Evolutionary conservation across 2,113 vertebrate species (phyloP), one percentile per base, ranked within the genome.

Genomic region (Maccullochella peelii): DNA sequence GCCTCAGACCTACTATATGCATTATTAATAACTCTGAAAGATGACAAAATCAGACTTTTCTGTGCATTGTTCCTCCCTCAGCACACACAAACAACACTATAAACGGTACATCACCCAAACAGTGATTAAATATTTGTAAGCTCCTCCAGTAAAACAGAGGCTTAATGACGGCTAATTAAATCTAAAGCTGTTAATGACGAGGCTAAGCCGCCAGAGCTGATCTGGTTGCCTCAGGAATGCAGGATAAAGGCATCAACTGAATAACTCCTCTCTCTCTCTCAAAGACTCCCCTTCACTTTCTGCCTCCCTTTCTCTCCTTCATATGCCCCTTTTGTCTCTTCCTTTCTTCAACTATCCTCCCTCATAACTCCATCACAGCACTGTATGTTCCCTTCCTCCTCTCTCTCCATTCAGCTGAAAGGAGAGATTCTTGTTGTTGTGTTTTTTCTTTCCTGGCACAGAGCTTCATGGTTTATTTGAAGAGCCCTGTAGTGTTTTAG

Each of bases 151-250:
- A 92, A 93, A 94, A 90, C 88, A 83, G 38, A 86, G 40, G 86
- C 86, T 87, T 95, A 94, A 92, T 93, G 93, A 92, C 30, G 70
- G 82, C 89, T 94, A 94, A 95, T 95, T 94, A 91, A 92, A 94
- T 91, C 80, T 91, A 91, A 95, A 94, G 81, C 90, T 80, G 80
- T 79, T 95, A 95, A 96, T 93, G 93, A 95, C 58, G 73, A 76
- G 83, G 85, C 91, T 88, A 90, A 95, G 89, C 90, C 75, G 59
- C 69, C 78, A 66, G 80, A 89, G 89, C 90, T 77, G 86, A 88
- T 83, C 73, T 78, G 77, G 76, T 88, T 33, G 88, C 80, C 77
- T 87, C 69, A 84, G 86, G 80, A 92, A 92, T 30, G 54, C 38
- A 16, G 77, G 81, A 89, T 79, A 74, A 90, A 91, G 68, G 74